Percentiles rank a stretch among this genome's conserved stretches.
Evolutionary conservation across 2,888 invertebrate genomes (phyloP).

Genomic region (Podotricha telesiphe): DNA sequence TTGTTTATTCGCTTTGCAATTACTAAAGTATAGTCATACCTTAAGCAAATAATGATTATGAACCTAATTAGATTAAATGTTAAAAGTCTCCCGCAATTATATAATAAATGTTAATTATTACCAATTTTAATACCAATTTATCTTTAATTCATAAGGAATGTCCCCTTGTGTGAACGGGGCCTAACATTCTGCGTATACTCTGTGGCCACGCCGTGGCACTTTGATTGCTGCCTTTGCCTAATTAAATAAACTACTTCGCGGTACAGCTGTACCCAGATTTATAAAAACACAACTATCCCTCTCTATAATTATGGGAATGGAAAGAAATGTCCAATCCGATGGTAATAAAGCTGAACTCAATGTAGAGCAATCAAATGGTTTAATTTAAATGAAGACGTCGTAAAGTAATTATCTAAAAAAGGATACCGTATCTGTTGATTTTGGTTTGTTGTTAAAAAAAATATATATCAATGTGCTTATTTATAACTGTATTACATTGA

Average conservation of each 20-base stretch:
- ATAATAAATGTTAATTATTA: conserved; percentile 5
- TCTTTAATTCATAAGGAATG: conserved; percentile 10
- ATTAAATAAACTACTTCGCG: conserved; percentile 77
- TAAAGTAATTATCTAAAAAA: conserved; percentile 34
- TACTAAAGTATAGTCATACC: not conserved
- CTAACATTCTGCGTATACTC: conserved; percentile 41
- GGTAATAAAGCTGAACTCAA: conserved; percentile 34
- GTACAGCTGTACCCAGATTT: conserved; percentile 47
- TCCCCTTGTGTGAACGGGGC: conserved; percentile 31
- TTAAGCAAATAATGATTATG: conserved; percentile 1
- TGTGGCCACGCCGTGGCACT: conserved; percentile 51
- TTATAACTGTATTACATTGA: not conserved
- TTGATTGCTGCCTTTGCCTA: conserved; percentile 64
- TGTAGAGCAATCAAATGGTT: conserved; percentile 29
- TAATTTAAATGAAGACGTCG: conserved; percentile 35
- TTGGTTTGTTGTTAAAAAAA: conserved; percentile 3
- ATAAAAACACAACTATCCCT: conserved; percentile 37
- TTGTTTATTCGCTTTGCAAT: not conserved
- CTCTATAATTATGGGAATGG: conserved; percentile 39
- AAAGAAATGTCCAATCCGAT: conserved; percentile 29
- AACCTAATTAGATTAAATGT: not conserved
- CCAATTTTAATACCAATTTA: conserved; percentile 6
- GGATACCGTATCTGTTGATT: conserved; percentile 17
- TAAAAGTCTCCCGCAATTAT: not conserved
- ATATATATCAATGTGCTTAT: not conserved